Percentiles rank a stretch among this genome's conserved stretches.
Evolutionary conservation across 2,113 vertebrate genomes (phyloP).

Genomic region (Romanogobio albipinnatus): DNA sequence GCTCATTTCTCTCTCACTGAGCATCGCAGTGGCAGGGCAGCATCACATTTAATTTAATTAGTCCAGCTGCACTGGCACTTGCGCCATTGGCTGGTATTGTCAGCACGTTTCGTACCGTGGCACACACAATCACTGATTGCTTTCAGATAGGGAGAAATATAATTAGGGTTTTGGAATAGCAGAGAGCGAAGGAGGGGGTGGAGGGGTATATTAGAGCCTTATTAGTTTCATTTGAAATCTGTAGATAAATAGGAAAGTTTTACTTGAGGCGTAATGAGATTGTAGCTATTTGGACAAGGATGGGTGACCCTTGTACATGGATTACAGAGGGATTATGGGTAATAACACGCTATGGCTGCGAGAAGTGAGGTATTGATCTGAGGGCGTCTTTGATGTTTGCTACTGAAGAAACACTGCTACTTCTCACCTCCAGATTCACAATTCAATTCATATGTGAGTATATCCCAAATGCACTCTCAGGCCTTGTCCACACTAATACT

Average conservation of each 20-base stretch:
- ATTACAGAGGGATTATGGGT: slow-evolving; percentile 82
- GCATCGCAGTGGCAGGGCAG: slow-evolving; percentile 74
- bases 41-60: slow-evolving; percentile 95
- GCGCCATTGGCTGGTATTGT: slow-evolving; percentile 86
- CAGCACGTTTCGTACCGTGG: slow-evolving; percentile 81
- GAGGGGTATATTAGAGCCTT: slow-evolving; percentile 89
- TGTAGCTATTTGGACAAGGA: slow-evolving; percentile 92
- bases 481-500: no score
- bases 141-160: slow-evolving; percentile 96
- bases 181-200: slow-evolving; percentile 30
- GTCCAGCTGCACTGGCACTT: slow-evolving; percentile 88
- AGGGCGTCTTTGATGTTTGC: slow-evolving; percentile 32
- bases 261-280: slow-evolving; percentile 96
- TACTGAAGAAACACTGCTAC: slow-evolving; percentile 21
- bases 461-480: background rate
- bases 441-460: background rate
- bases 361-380: slow-evolving; percentile 36
- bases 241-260: slow-evolving; percentile 96
- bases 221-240: slow-evolving; percentile 98
- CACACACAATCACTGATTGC: slow-evolving; percentile 95
- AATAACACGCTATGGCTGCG: slow-evolving; percentile 64
- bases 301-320: slow-evolving; percentile 84
- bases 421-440: slow-evolving; percentile 1
- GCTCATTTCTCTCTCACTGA: slow-evolving; percentile 82
- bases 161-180: slow-evolving; percentile 79